Conservation (phyloP, 2,888 invertebrate genomes). For the Frankliniella intonsa region DNA sequence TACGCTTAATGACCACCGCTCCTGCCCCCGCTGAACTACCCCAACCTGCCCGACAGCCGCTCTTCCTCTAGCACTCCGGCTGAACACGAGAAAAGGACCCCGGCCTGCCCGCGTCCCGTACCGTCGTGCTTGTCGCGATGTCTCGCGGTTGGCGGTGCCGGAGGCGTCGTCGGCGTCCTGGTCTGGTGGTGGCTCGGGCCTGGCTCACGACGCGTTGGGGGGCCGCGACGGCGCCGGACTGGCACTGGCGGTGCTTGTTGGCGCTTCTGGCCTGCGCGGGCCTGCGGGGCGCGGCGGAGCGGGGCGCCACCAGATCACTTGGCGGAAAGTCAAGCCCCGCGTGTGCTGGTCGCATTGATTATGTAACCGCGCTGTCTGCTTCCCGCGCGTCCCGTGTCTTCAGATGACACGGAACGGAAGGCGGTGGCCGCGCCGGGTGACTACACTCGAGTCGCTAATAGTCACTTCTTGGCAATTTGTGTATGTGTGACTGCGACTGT, state of each 20-base stretch:
- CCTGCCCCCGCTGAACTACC: too few relatives aligned
- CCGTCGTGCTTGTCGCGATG: too few relatives aligned
- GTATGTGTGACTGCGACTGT: too few relatives aligned
- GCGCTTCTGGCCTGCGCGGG: not conserved
- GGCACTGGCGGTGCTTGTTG: not conserved
- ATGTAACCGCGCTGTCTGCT: not conserved
- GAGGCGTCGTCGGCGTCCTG: not conserved
- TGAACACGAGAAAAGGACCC: too few relatives aligned
- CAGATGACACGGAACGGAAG: slow-evolving; percentile 14
- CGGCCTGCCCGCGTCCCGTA: too few relatives aligned
- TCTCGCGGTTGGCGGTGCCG: not conserved
- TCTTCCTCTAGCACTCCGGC: too few relatives aligned
- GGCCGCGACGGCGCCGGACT: not conserved
- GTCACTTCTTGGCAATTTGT: too few relatives aligned
- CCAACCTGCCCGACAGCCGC: too few relatives aligned
- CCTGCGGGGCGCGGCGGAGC: not conserved
- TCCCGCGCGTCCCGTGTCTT: not conserved
- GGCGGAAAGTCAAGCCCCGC: not conserved
- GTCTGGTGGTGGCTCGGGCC: not conserved
- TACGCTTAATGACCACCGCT: too few relatives aligned
- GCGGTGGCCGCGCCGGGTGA: slow-evolving; percentile 27
- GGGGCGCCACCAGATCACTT: not conserved
- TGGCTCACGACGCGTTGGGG: not conserved
- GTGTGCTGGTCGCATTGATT: not conserved
- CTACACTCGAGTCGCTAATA: not conserved